Evolutionary conservation across 2,888 invertebrate genomes (phyloP), one percentile per base, ranked within the genome.

Genomic region (Coremacera marginata): DNA sequence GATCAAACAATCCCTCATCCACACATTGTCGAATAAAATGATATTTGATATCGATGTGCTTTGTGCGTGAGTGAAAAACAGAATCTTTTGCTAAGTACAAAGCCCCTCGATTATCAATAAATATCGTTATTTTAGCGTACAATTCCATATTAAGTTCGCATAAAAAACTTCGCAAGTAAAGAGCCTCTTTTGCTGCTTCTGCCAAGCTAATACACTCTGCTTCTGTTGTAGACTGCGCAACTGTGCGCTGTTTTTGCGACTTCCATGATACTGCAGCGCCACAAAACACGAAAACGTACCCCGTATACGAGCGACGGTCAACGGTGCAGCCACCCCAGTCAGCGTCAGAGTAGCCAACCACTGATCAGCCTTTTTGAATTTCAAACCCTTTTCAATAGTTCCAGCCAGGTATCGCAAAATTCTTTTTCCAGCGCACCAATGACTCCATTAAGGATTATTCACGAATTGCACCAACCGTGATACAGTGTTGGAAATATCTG

Each of bases 321-420:
- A 51, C n/a, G n/a, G 51, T 51, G n/a, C 51, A 51, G 51, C n/a
- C n/a, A n/a, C 72, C 78, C 78, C 78, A 78, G 49, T 80, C 77
- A 65, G 81, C 79, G 70, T 80, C 79, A 19, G 75, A 70, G 65
- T 76, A 81, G 9, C 78, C 80, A 51, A 72, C 27, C 34, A 80
- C 34, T 7, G 27, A 72, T 74, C 19, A 1, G 70, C 74, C 49
- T 62, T 60, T 8, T 25, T 55, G 19, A 25, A 62, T 25, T 51
- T 51, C 51, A 51, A 31, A 31, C 31, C 31, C 5, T 31, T 31
- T 5, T 31, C 31, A 31, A 31, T 31, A 31, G 31, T 31, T 31
- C 31, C 31, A 31, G 31, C 31, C 31, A 31, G 31, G 31, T 31
- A 31, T 31, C 31, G 31, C 31, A 31, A 31, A 31, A 31, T 31